Conservation (phyloP, 2,888 invertebrate genomes). For the Coecobrya sp. region DNA sequence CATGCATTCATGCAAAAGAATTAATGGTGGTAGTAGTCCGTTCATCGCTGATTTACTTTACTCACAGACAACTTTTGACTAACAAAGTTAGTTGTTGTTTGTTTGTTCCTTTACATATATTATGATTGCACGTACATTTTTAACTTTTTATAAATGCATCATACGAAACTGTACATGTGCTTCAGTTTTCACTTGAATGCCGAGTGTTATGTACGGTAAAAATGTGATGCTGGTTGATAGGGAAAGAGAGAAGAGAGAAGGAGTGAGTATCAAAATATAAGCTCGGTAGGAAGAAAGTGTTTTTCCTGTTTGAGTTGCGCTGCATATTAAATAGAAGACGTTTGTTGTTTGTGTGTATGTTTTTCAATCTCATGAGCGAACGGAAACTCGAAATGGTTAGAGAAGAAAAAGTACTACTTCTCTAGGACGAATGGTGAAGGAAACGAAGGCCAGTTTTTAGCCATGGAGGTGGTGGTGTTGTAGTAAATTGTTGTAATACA, state of each 20-base stretch:
- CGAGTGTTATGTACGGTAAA: slow-evolving; percentile 68
- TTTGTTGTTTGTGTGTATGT: slow-evolving; percentile 58
- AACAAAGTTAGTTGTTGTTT: slow-evolving; percentile 72
- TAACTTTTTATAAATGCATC: slow-evolving; percentile 67
- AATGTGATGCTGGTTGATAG: slow-evolving; percentile 49
- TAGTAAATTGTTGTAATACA: slow-evolving; percentile 46
- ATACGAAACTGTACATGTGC: slow-evolving; percentile 78
- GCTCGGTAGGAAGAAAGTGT: slow-evolving; percentile 45
- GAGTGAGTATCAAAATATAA: slow-evolving; percentile 45
- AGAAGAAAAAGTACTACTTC: slow-evolving; percentile 38
- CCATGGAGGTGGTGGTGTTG: slow-evolving; percentile 13
- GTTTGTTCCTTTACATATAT: slow-evolving; percentile 53
- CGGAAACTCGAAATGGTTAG: not conserved
- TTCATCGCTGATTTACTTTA: slow-evolving; percentile 64
- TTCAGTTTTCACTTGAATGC: slow-evolving; percentile 80
- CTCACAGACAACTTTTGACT: slow-evolving; percentile 66
- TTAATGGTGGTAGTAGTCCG: slow-evolving; percentile 60
- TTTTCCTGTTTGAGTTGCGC: not conserved
- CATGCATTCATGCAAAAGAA: slow-evolving; percentile 54
- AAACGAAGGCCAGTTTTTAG: slow-evolving; percentile 79
- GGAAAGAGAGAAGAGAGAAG: slow-evolving; percentile 45
- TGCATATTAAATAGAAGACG: slow-evolving; percentile 8
- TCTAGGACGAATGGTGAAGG: slow-evolving; percentile 24
- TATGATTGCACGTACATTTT: slow-evolving; percentile 53
- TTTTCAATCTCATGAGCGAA: slow-evolving; percentile 70